Evolutionary conservation across 2,888 invertebrate species (phyloP), one percentile per base, ranked within the genome.

Genomic region (Microctonus hyperodae): DNA sequence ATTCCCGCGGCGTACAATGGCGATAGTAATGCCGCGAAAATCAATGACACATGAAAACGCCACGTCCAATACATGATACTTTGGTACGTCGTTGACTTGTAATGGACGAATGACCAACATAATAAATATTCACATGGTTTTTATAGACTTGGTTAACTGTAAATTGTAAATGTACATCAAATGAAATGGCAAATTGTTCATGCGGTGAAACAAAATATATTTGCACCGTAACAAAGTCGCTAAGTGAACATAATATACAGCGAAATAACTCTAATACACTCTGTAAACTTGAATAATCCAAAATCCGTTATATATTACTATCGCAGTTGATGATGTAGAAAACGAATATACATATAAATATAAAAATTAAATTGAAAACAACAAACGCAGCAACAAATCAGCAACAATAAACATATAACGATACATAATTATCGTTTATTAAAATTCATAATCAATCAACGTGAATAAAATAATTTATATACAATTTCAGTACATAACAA

Each of bases 91-190:
- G 48, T 57, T 48, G 58, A 11, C 44, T 51, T 55, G 51, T 40
- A 28, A 62, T 51, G 67, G 67, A 53, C 59, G 56, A 57, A 62
- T 56, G 56, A 7, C 33, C 37, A 51, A n/a, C 58, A 25, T 65
- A 20, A 37, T 25, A 11, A 22, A 35, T 16, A 53, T 28, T 31
- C 31, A 22, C 7, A 59, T 48, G 56, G 44, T 28, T 72, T 79
- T 76, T 79, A 78, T 79, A 78, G 76, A 75, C 74, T 78, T 73
- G 71, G n/a, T 16, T 79, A 80, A 80, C 79, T 80, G 79, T 80
- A 76, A 64, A 67, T 23, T 48, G n/a, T n/a, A 22, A 5, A 37
- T 44, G 10, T 16, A 44, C 25, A 5, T 33, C 9, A 5, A 23
- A 16, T 59, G 40, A 44, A 25, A 28, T 10, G 40, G 10, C 44